A percentile compares a stretch with the other conserved stretches of the same genome.
Conservation (phyloP, 2,888 invertebrate genomes). For the Cordylochernes scorpioides region DNA sequence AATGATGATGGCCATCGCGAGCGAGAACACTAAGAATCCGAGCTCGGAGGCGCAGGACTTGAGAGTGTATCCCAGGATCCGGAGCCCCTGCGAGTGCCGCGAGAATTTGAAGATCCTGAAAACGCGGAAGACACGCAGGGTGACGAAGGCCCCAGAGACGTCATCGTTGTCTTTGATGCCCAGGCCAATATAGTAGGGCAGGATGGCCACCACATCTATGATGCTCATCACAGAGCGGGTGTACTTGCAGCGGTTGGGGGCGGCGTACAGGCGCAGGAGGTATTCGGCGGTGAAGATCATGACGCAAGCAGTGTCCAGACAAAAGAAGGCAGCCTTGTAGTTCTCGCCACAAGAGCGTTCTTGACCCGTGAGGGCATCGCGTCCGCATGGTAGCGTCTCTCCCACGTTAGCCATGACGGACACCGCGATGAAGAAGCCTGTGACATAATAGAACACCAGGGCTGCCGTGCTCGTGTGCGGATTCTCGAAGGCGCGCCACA, state of each 20-base stretch:
- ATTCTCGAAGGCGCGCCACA: slow-evolving; percentile 99
- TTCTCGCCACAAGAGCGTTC: slow-evolving; percentile 79
- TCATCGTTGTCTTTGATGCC: slow-evolving; percentile 94
- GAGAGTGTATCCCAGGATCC: slow-evolving; percentile 94
- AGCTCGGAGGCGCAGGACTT: slow-evolving; percentile 97
- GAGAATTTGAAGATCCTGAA: slow-evolving; percentile 99
- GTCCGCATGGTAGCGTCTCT: slow-evolving; percentile 82
- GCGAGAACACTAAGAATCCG: slow-evolving; percentile 92
- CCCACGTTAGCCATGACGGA: slow-evolving; percentile 98
- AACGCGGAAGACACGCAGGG: slow-evolving; percentile 89
- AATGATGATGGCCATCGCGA: slow-evolving; percentile 99
- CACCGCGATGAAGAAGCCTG: slow-evolving; percentile 97
- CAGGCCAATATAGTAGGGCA: slow-evolving; percentile 95
- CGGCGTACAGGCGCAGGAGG: slow-evolving; percentile 66
- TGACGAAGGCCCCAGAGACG: slow-evolving; percentile 95
- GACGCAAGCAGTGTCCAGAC: slow-evolving; percentile 96
- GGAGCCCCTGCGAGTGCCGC: slow-evolving; percentile 88
- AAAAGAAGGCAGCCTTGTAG: slow-evolving; percentile 94
- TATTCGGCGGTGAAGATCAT: slow-evolving; percentile 99
- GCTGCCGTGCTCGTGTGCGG: slow-evolving; percentile 95
- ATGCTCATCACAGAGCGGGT: slow-evolving; percentile 95
- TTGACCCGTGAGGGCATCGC: slow-evolving; percentile 19
- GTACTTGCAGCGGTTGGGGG: slow-evolving; percentile 92
- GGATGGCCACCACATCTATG: slow-evolving; percentile 94
- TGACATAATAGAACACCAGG: slow-evolving; percentile 98